phyloP scores from a whole-genome alignment of 2,888 invertebrate genomes.

The Lathronympha strigana region DNA sequence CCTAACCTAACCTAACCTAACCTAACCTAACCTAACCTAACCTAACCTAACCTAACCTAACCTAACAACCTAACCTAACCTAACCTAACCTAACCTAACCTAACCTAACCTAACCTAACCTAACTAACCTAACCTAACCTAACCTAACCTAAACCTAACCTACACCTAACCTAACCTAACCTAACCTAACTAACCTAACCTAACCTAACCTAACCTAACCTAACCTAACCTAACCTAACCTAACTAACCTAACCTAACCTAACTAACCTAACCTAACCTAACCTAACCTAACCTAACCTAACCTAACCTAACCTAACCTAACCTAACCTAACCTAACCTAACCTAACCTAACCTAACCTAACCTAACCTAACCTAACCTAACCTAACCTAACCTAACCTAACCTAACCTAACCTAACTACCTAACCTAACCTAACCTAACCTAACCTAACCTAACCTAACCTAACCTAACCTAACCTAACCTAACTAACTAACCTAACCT shows the following conservation, averaged over 20 bases:
- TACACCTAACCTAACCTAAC: conserved; percentile 6
- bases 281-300: conserved; percentile 44
- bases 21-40: conserved; percentile 38
- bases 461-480: too few relatives aligned
- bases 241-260: conserved; percentile 43
- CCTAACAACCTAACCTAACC: conserved; percentile 37
- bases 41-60: conserved; percentile 37
- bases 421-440: conserved; percentile 9
- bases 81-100: conserved; percentile 39
- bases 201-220: too few relatives aligned
- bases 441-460: too few relatives aligned
- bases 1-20: conserved; percentile 30
- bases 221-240: conserved; percentile 44
- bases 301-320: conserved; percentile 36
- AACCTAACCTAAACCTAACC: conserved; percentile 32
- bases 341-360: too few relatives aligned
- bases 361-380: conserved; percentile 44
- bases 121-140: conserved; percentile 36
- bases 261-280: too few relatives aligned
- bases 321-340: conserved; percentile 10
- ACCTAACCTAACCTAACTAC: too few relatives aligned
- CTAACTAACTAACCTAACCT: not conserved
- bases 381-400: conserved; percentile 43
- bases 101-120: conserved; percentile 34
- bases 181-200: conserved; percentile 43